Evolutionary conservation across 2,113 vertebrate species (phyloP), one percentile per base, ranked within the genome.

Genomic region (Cephalopterus ornatus): DNA sequence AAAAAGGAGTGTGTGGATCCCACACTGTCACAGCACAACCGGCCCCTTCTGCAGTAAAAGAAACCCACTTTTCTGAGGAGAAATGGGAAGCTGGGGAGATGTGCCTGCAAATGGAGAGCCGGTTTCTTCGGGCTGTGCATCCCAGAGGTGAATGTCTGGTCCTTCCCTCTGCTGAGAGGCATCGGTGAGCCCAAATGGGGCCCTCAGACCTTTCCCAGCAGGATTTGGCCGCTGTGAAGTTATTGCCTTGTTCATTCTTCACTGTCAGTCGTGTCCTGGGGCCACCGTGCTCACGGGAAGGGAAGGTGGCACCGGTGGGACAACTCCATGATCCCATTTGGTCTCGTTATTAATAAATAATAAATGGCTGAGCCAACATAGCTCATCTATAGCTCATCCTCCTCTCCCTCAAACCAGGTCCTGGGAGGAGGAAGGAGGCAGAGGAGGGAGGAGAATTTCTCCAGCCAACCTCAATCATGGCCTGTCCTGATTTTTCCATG

Each of bases 151-250:
- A 26, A 20, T 2, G 2, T 9, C 9, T 42, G 42, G 1, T 39
- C 61, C 30, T 82, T 85, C 44, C 14, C 70, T 75, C 32, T 28
- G 46, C 62, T 2, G 0, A 71, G 46, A 72, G 49, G 44, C 24
- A 41, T 5, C 41, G 16, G 5, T 0, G 0, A 87, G 46, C 23
- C 71, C 28, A 39, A 23, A 26, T 0, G 6, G 1, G 44, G 7
- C n/a, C 35, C 21, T 50, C 1, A 0, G 27, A 55, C 7, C 9
- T 65, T 23, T 24, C 20, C 27, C 61, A 42, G 74, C 8, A 81
- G 68, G 33, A 65, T 74, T 20, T 52, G 63, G 4, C 12, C 68
- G 6, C 49, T 0, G 0, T 15, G 17, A 50, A 65, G 28, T 18
- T 2, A 22, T 18, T 63, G 70, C 42, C 42, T 7, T 1, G 1